Evolutionary conservation across 2,113 vertebrate species (phyloP).

Genomic region (Mohoua ochrocephala): DNA sequence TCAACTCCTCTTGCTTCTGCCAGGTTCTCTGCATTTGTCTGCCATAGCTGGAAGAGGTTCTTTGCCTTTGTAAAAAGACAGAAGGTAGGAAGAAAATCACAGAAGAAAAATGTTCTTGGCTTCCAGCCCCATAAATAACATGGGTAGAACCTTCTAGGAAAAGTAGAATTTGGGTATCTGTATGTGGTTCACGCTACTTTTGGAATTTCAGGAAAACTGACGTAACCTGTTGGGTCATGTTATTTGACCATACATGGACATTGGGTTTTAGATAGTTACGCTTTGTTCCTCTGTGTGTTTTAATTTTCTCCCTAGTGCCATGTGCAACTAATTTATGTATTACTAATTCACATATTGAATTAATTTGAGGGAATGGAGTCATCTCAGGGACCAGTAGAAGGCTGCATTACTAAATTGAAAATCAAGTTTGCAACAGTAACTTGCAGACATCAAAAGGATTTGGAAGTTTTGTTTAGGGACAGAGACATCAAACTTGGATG

Average conservation of each 20-base stretch:
- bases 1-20: neutral
- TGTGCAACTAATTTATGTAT: conserved; percentile 60
- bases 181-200: neutral
- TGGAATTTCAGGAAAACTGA: neutral
- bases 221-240: neutral
- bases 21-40: neutral
- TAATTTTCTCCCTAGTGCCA: conserved; percentile 29
- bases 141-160: conserved; percentile 27
- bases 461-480: neutral
- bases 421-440: neutral
- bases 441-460: neutral
- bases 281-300: conserved; percentile 20
- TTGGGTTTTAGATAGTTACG: neutral
- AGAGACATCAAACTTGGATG: neutral
- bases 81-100: neutral
- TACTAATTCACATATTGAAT: conserved; percentile 63
- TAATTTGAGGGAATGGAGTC: conserved; percentile 58
- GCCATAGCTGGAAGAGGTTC: neutral
- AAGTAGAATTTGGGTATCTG: neutral
- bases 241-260: neutral
- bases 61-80: neutral
- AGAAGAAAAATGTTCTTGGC: neutral
- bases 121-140: neutral
- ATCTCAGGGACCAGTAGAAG: conserved; percentile 18
- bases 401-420: conserved; percentile 6